phyloP scores from a whole-genome alignment of 1,140 invertebrate species.

The Aplysia californica region DNA sequence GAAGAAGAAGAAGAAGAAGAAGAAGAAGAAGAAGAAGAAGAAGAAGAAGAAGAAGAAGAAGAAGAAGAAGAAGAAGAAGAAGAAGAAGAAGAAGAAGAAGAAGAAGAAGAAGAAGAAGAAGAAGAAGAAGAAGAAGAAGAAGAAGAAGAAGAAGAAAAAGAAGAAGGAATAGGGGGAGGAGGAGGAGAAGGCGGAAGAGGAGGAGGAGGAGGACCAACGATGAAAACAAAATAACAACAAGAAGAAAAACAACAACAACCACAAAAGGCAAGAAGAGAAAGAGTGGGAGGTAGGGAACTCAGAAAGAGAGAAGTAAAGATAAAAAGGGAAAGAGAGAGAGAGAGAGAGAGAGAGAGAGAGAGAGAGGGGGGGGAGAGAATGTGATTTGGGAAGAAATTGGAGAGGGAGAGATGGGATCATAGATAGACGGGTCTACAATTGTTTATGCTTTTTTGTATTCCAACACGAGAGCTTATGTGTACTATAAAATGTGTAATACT shows the following conservation, averaged over 20 bases:
- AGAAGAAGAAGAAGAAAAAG: background rate
- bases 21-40: conserved; percentile 16
- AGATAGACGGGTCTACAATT: too few relatives aligned
- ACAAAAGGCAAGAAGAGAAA: too few relatives aligned
- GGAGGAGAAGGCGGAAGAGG: background rate
- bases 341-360: too few relatives aligned
- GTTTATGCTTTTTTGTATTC: too few relatives aligned
- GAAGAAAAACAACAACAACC: background rate
- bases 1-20: conserved; percentile 16
- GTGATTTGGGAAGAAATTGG: too few relatives aligned
- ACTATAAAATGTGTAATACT: too few relatives aligned
- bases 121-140: conserved; percentile 13
- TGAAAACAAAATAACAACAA: background rate
- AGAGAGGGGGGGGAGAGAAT: too few relatives aligned
- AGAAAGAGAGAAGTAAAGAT: too few relatives aligned
- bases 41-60: background rate
- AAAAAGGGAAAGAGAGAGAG: too few relatives aligned
- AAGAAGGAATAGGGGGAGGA: background rate
- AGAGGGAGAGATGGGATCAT: too few relatives aligned
- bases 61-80: conserved; percentile 15
- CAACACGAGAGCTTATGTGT: too few relatives aligned
- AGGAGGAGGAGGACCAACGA: conserved; percentile 4
- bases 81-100: conserved; percentile 16
- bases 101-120: conserved; percentile 4
- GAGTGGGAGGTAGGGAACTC: too few relatives aligned